Evolutionary conservation across 1,140 invertebrate genomes (phyloP).

Genomic region (Bathynomus jamesi): DNA sequence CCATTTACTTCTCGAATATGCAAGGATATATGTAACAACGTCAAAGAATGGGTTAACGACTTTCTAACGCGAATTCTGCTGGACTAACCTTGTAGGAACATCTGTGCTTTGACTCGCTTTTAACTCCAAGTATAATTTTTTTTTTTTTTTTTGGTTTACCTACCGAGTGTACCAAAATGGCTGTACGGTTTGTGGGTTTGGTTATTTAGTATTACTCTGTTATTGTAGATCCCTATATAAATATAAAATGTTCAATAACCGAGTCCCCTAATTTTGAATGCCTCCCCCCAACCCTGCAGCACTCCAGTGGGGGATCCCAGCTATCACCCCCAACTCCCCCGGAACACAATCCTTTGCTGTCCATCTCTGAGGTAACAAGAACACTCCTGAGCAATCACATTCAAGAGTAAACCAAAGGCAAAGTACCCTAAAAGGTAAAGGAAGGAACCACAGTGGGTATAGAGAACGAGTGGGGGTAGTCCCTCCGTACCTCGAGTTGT

Average conservation of each 20-base stretch:
- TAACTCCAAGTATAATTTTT: neutral
- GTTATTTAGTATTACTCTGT: neutral
- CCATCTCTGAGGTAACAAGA: constrained; percentile 75
- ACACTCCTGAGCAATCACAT: constrained; percentile 59
- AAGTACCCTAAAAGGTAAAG: constrained; percentile 14
- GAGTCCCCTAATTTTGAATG: constrained; percentile 20
- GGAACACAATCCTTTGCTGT: constrained; percentile 68
- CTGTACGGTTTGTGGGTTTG: neutral
- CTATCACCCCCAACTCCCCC: constrained; percentile 52
- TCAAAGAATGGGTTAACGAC: no score
- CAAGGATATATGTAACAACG: no score
- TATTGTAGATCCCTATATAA: constrained; percentile 6
- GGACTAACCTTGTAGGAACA: no score
- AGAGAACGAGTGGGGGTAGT: neutral
- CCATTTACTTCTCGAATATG: no score
- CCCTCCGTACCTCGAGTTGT: neutral
- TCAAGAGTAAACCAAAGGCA: constrained; percentile 24
- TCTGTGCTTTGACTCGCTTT: no score
- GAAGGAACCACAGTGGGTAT: neutral
- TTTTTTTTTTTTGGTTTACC: neutral
- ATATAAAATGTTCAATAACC: constrained; percentile 29
- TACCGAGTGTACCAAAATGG: neutral
- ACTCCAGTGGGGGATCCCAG: constrained; percentile 29
- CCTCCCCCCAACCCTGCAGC: constrained; percentile 17
- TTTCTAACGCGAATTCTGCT: no score